These are phyloP conservation scores for Acropora tenuis DNA, from an alignment of 64 coral and sea anemone species.

Conservation along the genomic window DNA sequence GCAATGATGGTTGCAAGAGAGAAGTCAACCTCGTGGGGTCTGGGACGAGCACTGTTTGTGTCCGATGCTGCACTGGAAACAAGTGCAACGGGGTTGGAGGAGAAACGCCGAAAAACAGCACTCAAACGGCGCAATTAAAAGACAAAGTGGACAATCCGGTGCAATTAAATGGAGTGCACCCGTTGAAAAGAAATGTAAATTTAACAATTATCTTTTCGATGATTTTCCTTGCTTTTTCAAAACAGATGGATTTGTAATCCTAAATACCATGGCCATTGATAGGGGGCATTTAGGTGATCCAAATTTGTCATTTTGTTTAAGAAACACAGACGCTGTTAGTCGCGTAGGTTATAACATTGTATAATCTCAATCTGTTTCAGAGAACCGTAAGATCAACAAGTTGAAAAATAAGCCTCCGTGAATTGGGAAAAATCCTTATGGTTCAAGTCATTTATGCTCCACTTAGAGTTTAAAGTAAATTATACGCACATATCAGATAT, in stretches of 20 bases:
- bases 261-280: background rate
- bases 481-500: too few species aligned
- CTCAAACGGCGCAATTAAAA: background rate
- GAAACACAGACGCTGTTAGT: too few species aligned
- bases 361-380: too few species aligned
- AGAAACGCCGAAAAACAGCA: background rate
- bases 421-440: too few species aligned
- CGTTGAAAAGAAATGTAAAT: background rate
- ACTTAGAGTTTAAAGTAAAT: too few species aligned
- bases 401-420: too few species aligned
- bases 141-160: background rate
- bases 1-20: background rate
- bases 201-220: background rate
- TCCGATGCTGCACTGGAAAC: conserved; percentile 52
- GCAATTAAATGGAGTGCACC: background rate
- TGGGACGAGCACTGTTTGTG: conserved; percentile 21
- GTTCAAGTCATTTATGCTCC: too few species aligned
- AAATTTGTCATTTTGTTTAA: too few species aligned
- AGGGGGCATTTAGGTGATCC: background rate
- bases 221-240: background rate
- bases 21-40: conserved; percentile 24
- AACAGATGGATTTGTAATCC: background rate
- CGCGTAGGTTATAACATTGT: too few species aligned
- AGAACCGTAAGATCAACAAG: too few species aligned
- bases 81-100: conserved; percentile 27